Evolutionary conservation across 2,113 vertebrate species (phyloP).

Genomic region (Varanus salvator): DNA sequence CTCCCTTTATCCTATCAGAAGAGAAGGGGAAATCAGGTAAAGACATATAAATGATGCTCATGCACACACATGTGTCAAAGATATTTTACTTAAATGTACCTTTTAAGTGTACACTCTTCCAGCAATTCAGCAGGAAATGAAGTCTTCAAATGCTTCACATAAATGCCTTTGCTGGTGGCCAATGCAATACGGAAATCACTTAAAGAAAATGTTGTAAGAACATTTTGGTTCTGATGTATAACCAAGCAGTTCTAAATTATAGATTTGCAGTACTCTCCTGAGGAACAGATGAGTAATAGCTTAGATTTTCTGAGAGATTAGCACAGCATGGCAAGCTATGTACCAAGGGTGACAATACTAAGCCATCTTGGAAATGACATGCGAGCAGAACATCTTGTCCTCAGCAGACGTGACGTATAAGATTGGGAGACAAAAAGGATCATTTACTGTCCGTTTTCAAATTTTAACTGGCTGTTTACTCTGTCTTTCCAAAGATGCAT

Average conservation of each 20-base stretch:
- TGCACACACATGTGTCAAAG: not conserved
- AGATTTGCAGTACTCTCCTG: not conserved
- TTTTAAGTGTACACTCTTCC: constrained; percentile 25
- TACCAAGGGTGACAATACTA: constrained; percentile 8
- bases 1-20: constrained; percentile 11
- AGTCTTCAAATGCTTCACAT: not conserved
- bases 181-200: constrained; percentile 12
- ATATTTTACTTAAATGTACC: constrained; percentile 19
- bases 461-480: not conserved
- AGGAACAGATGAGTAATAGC: not conserved
- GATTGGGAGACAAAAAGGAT: not conserved
- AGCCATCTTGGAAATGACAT: not conserved
- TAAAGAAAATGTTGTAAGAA: constrained; percentile 6
- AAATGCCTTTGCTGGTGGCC: constrained; percentile 1
- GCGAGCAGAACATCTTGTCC: not conserved
- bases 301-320: constrained; percentile 4
- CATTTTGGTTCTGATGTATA: not conserved
- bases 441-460: not conserved
- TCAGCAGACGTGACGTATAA: not conserved
- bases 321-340: not conserved
- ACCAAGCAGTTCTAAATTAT: not conserved
- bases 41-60: constrained; percentile 25
- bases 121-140: not conserved
- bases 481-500: not conserved
- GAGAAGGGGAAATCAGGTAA: not conserved